Evolutionary conservation across 1,140 invertebrate species (phyloP).

Genomic region (Atta cephalotes): DNA sequence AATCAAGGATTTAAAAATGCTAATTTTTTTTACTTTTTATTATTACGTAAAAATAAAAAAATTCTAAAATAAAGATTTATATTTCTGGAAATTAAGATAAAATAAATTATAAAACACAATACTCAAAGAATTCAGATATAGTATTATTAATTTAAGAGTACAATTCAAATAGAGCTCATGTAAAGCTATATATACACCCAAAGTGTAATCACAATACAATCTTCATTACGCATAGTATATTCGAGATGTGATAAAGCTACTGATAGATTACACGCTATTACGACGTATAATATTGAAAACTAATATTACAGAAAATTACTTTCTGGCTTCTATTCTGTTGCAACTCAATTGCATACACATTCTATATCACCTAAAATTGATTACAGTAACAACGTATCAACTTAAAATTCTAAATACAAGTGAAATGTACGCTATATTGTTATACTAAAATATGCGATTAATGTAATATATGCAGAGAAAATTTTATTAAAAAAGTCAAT

Average conservation of each 20-base stretch:
- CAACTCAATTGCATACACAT: neutral
- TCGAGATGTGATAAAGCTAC: conserved; percentile 11
- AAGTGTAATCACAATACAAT: neutral
- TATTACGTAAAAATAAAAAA: neutral
- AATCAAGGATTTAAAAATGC: neutral
- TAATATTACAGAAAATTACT: conserved; percentile 30
- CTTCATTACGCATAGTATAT: neutral
- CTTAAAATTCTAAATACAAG: conserved; percentile 4
- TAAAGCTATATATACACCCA: neutral
- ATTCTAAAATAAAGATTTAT: neutral
- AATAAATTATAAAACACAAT: neutral
- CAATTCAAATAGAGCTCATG: neutral
- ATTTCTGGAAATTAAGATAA: neutral
- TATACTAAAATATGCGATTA: conserved; percentile 3
- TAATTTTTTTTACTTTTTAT: neutral
- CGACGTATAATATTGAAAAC: neutral
- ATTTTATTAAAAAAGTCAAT: neutral
- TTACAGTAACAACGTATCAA: neutral
- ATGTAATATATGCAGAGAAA: neutral
- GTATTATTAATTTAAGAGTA: neutral
- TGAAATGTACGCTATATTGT: neutral
- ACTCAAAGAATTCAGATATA: neutral
- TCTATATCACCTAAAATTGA: neutral
- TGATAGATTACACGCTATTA: neutral
- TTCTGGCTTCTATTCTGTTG: neutral